phyloP scores from a whole-genome alignment of 2,888 invertebrate species.

The Boloria euphrosyne region DNA sequence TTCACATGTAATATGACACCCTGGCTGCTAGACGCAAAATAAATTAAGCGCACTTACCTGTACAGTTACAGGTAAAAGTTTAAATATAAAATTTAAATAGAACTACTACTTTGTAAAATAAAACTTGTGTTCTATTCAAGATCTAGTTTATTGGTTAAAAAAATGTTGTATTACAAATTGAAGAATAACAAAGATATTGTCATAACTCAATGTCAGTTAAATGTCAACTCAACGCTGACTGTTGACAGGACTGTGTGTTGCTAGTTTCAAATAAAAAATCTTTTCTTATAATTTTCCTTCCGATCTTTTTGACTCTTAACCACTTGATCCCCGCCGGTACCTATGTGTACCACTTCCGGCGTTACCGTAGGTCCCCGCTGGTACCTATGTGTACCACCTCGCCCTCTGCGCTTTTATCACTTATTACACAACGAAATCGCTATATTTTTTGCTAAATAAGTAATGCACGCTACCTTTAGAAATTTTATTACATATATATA shows the following conservation, averaged over 20 bases:
- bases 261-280: neutral
- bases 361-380: too few species aligned
- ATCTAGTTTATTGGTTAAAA: slow-evolving; percentile 3
- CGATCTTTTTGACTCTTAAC: too few species aligned
- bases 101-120: neutral
- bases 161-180: slow-evolving; percentile 8
- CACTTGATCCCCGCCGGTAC: too few species aligned
- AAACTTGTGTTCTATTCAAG: slow-evolving; percentile 12
- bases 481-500: too few species aligned
- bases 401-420: too few species aligned
- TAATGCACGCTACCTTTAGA: too few species aligned
- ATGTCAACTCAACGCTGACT: neutral
- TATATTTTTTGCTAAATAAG: too few species aligned
- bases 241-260: slow-evolving; percentile 3
- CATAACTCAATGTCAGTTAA: neutral
- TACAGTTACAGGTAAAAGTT: neutral
- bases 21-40: slow-evolving; percentile 27
- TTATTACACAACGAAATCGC: too few species aligned
- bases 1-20: slow-evolving; percentile 73
- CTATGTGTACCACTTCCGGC: too few species aligned
- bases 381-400: too few species aligned
- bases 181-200: slow-evolving; percentile 14
- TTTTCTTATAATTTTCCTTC: too few species aligned
- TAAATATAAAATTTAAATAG: neutral
- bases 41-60: slow-evolving; percentile 21